Evolutionary conservation across 1,140 invertebrate genomes (phyloP).

Genomic region (Cataglyphis hispanica): DNA sequence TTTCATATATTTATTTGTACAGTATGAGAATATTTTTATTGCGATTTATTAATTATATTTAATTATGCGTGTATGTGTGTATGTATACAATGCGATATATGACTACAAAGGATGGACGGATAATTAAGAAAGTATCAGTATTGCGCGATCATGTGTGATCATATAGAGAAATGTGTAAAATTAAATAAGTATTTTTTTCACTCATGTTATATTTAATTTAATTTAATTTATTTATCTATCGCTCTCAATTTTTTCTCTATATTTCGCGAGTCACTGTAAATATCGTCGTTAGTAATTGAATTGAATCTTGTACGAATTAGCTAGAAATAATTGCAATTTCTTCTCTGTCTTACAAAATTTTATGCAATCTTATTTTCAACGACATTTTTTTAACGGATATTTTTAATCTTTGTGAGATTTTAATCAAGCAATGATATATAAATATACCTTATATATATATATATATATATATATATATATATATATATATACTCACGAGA

Average conservation of each 20-base stretch:
- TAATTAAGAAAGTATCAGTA: not conserved
- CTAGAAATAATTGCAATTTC: conserved; percentile 10
- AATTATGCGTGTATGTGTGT: not conserved
- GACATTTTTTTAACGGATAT: not conserved
- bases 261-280: not conserved
- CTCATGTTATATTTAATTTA: not conserved
- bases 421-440: not conserved
- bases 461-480: not conserved
- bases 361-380: not conserved
- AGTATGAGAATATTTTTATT: not conserved
- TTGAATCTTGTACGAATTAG: not conserved
- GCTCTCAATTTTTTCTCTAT: not conserved
- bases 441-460: not conserved
- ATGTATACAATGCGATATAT: not conserved
- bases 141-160: not conserved
- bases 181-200: not conserved
- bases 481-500: not conserved
- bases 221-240: not conserved
- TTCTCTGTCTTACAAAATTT: not conserved
- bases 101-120: not conserved
- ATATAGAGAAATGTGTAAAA: conserved; percentile 8
- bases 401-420: not conserved
- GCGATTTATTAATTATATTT: conserved; percentile 25
- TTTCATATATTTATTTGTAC: conserved; percentile 23
- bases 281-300: not conserved